phyloP scores from a whole-genome alignment of 2,113 vertebrate genomes.

The Eptesicus fuscus region DNA sequence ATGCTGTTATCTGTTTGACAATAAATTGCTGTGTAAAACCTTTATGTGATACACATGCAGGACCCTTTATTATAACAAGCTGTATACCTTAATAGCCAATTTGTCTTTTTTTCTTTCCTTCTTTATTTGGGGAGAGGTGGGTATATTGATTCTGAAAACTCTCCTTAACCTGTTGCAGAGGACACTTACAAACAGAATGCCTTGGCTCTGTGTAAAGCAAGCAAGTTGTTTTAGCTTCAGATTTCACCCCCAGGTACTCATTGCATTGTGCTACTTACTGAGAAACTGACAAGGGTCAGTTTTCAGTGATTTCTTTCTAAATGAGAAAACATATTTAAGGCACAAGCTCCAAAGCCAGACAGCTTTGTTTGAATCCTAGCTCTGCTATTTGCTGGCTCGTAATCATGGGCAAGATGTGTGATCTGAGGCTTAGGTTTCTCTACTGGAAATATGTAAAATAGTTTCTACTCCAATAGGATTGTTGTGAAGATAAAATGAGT shows the following conservation, averaged over 20 bases:
- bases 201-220: neutral
- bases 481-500: neutral
- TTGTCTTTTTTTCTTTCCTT: neutral
- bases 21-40: conserved; percentile 59
- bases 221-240: neutral
- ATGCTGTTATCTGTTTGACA: conserved; percentile 59
- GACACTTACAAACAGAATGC: neutral
- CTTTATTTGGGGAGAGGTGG: neutral
- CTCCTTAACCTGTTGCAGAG: conserved; percentile 21
- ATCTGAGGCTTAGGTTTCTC: neutral
- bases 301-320: neutral
- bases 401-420: neutral
- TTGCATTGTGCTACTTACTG: neutral
- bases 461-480: neutral
- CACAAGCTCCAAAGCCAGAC: neutral
- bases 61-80: conserved; percentile 51
- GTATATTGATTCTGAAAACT: conserved; percentile 8
- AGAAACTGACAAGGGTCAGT: neutral
- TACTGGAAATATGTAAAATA: neutral
- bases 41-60: conserved; percentile 38
- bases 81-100: conserved; percentile 39
- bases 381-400: neutral
- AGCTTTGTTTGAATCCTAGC: neutral
- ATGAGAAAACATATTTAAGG: neutral
- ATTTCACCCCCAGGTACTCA: neutral